Percentiles rank a stretch among this genome's conserved stretches.
Conservation (phyloP, 2,113 vertebrate genomes). For the Ailuropoda melanoleuca region DNA sequence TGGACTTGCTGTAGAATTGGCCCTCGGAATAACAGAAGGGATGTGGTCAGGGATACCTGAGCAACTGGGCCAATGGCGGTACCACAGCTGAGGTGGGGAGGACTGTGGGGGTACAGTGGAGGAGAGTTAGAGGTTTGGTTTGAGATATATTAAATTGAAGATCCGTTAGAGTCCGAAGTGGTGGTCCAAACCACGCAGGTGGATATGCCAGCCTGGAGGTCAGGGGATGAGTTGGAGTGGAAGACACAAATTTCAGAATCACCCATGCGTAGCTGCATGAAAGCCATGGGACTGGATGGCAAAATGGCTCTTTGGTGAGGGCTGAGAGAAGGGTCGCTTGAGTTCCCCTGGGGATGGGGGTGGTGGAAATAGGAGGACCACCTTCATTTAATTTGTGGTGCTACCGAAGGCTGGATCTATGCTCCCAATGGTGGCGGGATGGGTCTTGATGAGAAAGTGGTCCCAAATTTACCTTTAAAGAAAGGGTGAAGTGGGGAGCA, state of each 20-base stretch:
- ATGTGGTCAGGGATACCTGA: not conserved
- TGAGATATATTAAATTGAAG: not conserved
- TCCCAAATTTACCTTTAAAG: not conserved
- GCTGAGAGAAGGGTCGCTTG: not conserved
- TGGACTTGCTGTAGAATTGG: not conserved
- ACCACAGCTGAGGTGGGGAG: not conserved
- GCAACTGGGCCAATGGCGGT: too few relatives aligned
- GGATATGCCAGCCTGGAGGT: not conserved
- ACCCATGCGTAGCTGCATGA: not conserved
- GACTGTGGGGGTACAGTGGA: rapidly evolving
- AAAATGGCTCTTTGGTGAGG: not conserved
- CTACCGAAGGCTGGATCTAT: not conserved
- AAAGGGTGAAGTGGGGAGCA: not conserved
- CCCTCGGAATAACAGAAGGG: not conserved
- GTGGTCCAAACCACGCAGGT: not conserved
- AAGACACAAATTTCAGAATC: not conserved
- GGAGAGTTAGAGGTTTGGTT: not conserved
- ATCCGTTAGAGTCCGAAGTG: not conserved
- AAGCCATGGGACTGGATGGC: not conserved
- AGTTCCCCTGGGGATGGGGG: not conserved
- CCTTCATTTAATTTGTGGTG: not conserved
- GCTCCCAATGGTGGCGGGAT: not conserved
- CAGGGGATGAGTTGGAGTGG: not conserved
- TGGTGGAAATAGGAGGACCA: not conserved
- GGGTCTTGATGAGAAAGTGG: not conserved